Conservation (phyloP, 2,888 invertebrate genomes). For the Salpingus planirostris region DNA sequence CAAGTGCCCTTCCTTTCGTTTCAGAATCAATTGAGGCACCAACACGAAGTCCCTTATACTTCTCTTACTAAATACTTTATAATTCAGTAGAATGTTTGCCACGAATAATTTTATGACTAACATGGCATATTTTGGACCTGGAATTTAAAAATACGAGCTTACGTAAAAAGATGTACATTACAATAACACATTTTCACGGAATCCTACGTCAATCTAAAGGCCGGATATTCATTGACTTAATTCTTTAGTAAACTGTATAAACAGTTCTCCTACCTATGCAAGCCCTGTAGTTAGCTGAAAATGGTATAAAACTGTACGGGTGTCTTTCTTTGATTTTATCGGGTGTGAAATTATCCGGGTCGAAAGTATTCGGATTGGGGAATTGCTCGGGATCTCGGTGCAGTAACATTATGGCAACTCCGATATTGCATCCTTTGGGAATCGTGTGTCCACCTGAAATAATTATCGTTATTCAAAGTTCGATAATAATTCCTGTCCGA, state of each 20-base stretch:
- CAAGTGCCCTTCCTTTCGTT: conserved; percentile 56
- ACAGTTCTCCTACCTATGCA: conserved; percentile 50
- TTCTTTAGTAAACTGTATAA: no score
- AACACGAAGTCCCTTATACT: conserved; percentile 39
- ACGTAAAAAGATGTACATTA: no score
- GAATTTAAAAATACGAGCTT: conserved; percentile 1
- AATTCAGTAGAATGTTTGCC: conserved; percentile 45
- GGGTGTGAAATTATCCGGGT: conserved; percentile 54
- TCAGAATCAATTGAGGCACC: conserved; percentile 43
- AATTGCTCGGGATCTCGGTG: conserved; percentile 46
- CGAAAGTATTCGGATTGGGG: conserved; percentile 44
- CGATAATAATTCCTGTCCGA: no score
- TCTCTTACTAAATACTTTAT: conserved; percentile 28
- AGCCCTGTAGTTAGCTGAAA: conserved; percentile 55
- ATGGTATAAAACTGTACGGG: conserved; percentile 48
- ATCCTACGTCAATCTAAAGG: no score
- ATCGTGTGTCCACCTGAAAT: conserved; percentile 54
- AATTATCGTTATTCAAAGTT: conserved; percentile 13
- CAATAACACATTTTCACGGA: no score
- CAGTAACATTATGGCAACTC: conserved; percentile 39
- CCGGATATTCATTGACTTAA: no score
- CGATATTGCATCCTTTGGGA: conserved; percentile 36
- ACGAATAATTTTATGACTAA: conserved; percentile 47
- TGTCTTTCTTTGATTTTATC: conserved; percentile 32
- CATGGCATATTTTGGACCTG: conserved; percentile 44